Conservation (phyloP, 35 echinoderm and acorn worm species). For the Diadema setosum region DNA sequence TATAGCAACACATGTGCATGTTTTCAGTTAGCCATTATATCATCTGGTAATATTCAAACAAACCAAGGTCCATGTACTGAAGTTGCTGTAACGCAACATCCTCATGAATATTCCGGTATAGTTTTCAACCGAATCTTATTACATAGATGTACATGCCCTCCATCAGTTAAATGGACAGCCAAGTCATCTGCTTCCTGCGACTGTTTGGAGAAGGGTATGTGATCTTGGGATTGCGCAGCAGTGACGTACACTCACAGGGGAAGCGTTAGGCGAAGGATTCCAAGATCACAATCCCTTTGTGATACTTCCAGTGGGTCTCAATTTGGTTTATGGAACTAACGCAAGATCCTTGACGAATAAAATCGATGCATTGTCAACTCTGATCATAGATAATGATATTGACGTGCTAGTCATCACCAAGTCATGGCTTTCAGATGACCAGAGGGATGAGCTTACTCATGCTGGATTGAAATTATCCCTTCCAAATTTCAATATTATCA, state of each 20-base stretch:
- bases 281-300: neutral
- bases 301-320: neutral
- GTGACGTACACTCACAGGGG: too few species aligned
- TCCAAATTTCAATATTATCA: neutral
- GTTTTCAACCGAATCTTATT: neutral
- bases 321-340: neutral
- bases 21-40: neutral
- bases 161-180: neutral
- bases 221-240: neutral
- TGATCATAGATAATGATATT: constrained; percentile 29
- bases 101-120: neutral
- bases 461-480: constrained; percentile 43
- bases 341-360: too few species aligned
- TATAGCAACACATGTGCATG: neutral
- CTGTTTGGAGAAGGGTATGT: neutral
- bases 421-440: constrained; percentile 33
- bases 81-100: too few species aligned
- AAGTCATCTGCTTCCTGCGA: neutral
- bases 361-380: neutral
- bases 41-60: neutral
- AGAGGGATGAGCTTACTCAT: neutral
- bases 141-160: neutral
- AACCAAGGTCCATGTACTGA: too few species aligned
- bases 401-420: constrained; percentile 28
- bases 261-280: neutral